phyloP scores from a whole-genome alignment of 1,140 invertebrate genomes.

The Eriosoma lanigerum region DNA sequence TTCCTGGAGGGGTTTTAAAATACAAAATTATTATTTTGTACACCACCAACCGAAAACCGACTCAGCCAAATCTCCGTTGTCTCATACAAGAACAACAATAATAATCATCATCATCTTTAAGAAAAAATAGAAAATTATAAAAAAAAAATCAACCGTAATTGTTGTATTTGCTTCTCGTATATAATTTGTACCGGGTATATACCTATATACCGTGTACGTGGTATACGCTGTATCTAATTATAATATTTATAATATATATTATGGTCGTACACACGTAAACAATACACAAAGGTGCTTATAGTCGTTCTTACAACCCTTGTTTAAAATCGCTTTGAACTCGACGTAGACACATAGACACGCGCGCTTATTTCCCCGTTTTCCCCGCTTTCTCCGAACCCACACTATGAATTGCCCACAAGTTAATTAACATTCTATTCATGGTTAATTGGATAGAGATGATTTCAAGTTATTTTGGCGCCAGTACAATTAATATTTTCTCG shows the following conservation, averaged over 20 bases:
- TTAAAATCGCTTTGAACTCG: slow-evolving; percentile 29
- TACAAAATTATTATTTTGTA: not conserved
- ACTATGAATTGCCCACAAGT: too few species aligned
- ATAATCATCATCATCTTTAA: too few species aligned
- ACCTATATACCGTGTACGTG: too few species aligned
- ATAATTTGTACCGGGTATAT: too few species aligned
- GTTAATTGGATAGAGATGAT: slow-evolving; percentile 29
- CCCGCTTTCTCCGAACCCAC: too few species aligned
- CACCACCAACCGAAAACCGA: not conserved
- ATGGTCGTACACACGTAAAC: not conserved
- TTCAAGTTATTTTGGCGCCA: slow-evolving; percentile 17
- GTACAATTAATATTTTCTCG: not conserved
- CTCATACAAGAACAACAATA: not conserved
- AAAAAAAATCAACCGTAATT: too few species aligned
- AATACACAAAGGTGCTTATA: slow-evolving; percentile 18
- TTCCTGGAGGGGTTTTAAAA: not conserved
- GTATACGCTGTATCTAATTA: too few species aligned
- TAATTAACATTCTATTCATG: slow-evolving; percentile 43
- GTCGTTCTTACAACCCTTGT: slow-evolving; percentile 3
- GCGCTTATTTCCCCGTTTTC: not conserved
- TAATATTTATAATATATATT: not conserved
- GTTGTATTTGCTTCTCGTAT: too few species aligned
- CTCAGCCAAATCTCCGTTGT: not conserved
- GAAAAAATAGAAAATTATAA: not conserved
- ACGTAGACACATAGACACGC: not conserved